Evolutionary conservation across 2,888 invertebrate species (phyloP), one percentile per base, ranked within the genome.

Genomic region (Trileptium ribeirensis): DNA sequence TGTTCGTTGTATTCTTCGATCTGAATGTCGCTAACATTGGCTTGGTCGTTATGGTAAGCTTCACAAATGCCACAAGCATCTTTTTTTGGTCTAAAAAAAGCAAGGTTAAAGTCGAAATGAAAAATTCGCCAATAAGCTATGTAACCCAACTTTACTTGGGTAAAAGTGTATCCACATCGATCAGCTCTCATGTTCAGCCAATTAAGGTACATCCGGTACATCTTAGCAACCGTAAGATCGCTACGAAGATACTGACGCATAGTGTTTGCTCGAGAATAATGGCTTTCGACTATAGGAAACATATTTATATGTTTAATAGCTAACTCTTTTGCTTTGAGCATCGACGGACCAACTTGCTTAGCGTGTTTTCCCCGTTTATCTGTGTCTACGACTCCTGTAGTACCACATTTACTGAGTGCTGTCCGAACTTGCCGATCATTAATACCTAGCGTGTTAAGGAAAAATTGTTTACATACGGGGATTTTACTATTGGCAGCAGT

Each of bases 51-150:
- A 8, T n/a, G 15, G 36, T 70, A 70, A 15, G 70, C 36, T 19
- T 70, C 70, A 70, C 70, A 70, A 8, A 70, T 33, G 3, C 8
- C 70, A 36, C 70, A 70, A 15, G 15, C 3, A 70, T 70, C 70
- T n/a, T 70, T 70, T 31, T 70, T 70, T 70, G 70, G 70, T 29
- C 70, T 8, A 36, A 70, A 70, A 70, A 70, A 70, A 36, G 70
- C 3, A 33, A 70, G 36, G n/a, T 31, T 70, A 31, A 70, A 51
- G 24, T 51, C 51, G 51, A 15, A 8, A 19, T 29, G 31, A 36
- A 70, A 70, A 15, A 70, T 31, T 70, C n/a, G 3, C 33, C 70
- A 70, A n/a, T 70, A 70, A 8, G 3, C n/a, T 19, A n/a, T 15
- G n/a, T 70, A 70, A 31, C 33, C n/a, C 31, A 70, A 8, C n/a